Percentiles rank a stretch among this genome's conserved stretches.
These are phyloP conservation scores for Magallana nippona DNA, from an alignment of 2,888 invertebrate genomes.

Conservation along the genomic window DNA sequence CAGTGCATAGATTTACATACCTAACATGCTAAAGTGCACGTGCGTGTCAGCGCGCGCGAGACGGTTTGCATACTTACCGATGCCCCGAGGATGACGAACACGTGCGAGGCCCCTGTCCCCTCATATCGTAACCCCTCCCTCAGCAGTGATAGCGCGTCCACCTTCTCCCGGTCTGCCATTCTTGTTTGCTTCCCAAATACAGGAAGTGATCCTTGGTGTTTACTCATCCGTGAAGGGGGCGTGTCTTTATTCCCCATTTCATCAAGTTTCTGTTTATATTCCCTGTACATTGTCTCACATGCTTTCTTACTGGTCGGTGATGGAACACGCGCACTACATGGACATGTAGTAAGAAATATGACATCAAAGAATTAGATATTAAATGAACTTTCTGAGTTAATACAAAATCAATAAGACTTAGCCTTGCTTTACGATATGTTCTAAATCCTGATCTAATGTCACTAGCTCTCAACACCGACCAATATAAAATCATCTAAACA, in stretches of 20 bases:
- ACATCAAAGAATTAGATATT: no score
- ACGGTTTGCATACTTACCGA: conserved; percentile 67
- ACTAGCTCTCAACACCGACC: no score
- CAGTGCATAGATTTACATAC: no score
- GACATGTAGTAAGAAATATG: no score
- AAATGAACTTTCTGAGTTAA: no score
- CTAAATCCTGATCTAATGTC: no score
- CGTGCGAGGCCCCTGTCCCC: conserved; percentile 65
- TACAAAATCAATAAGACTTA: no score
- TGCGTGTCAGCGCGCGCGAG: neutral
- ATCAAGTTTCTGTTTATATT: conserved; percentile 7
- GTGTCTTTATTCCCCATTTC: neutral
- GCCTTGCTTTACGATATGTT: no score
- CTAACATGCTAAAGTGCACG: neutral
- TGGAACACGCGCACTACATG: no score
- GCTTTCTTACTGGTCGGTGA: no score
- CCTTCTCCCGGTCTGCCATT: conserved; percentile 41
- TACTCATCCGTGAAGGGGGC: conserved; percentile 16
- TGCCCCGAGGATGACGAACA: conserved; percentile 76
- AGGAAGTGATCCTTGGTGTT: conserved; percentile 21
- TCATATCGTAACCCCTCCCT: conserved; percentile 59
- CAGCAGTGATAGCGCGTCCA: conserved; percentile 48
- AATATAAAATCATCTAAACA: no score
- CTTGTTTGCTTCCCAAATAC: conserved; percentile 20
- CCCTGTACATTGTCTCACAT: neutral